A percentile compares a stretch with the other conserved stretches of the same genome.
Evolutionary conservation across 2,113 vertebrate species (phyloP).

Genomic region (Ctenodactylus gundi): DNA sequence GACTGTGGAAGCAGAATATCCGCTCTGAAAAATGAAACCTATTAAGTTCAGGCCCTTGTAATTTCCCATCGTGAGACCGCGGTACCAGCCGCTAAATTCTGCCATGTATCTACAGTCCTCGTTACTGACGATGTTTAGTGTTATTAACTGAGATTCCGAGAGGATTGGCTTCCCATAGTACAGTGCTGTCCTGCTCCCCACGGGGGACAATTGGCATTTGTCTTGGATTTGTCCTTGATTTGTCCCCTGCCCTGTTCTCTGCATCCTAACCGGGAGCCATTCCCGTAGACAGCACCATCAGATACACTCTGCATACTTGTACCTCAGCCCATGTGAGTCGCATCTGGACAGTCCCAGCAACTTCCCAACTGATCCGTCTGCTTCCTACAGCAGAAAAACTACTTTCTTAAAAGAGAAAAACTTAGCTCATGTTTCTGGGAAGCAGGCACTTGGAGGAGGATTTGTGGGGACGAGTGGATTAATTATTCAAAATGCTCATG

Average conservation of each 20-base stretch:
- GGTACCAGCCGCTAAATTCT: slow-evolving; percentile 64
- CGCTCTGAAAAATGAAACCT: slow-evolving; percentile 73
- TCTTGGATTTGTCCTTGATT: slow-evolving; percentile 16
- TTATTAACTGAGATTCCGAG: slow-evolving; percentile 69
- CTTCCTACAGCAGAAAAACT: neutral
- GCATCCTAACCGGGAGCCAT: neutral
- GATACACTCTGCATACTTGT: neutral
- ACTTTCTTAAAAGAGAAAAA: neutral
- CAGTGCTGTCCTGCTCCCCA: neutral
- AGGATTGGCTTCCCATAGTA: slow-evolving; percentile 48
- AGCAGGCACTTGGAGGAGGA: neutral
- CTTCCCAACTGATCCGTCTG: neutral
- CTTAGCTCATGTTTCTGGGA: neutral
- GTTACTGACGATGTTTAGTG: slow-evolving; percentile 26
- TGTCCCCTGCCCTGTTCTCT: neutral
- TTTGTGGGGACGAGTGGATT: neutral
- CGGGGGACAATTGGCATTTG: slow-evolving; percentile 44
- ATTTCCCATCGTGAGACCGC: slow-evolving; percentile 67
- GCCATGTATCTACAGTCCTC: slow-evolving; percentile 58
- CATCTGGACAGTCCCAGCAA: too few species aligned
- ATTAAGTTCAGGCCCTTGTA: slow-evolving; percentile 63
- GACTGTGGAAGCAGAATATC: slow-evolving; percentile 66
- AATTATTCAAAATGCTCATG: neutral
- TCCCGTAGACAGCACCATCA: neutral
- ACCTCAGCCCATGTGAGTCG: neutral